These are phyloP conservation scores for Gortyna flavago DNA, from an alignment of 2,888 invertebrate genomes.

Conservation along the genomic window DNA sequence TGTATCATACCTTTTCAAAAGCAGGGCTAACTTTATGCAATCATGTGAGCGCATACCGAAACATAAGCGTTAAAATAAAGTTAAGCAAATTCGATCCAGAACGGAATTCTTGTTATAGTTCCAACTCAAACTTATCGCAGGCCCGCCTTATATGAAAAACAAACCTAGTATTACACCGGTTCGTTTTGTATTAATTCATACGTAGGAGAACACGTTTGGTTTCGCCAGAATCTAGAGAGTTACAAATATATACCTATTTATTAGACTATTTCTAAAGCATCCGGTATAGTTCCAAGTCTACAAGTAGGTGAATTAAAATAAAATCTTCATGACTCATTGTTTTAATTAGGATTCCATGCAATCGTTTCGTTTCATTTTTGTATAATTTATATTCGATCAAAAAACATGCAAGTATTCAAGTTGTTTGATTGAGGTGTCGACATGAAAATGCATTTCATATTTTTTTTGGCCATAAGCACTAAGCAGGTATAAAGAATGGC, in stretches of 20 bases:
- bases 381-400: background rate
- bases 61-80: conserved; percentile 15
- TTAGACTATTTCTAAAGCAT: conserved; percentile 20
- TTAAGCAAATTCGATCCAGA: conserved; percentile 51
- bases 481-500: background rate
- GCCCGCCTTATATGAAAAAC: conserved; percentile 32
- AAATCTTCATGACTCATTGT: conserved; percentile 14
- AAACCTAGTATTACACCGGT: conserved; percentile 42
- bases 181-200: conserved; percentile 45
- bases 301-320: conserved; percentile 3
- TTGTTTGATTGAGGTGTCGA: background rate
- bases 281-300: conserved; percentile 13
- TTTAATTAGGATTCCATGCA: conserved; percentile 41
- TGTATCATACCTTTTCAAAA: background rate
- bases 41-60: conserved; percentile 17
- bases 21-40: background rate
- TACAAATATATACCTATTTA: conserved; percentile 33
- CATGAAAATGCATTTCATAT: conserved; percentile 7
- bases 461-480: background rate
- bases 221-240: conserved; percentile 45
- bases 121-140: conserved; percentile 18
- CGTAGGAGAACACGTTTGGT: conserved; percentile 57
- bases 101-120: conserved; percentile 39
- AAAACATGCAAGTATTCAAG: background rate
- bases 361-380: conserved; percentile 3